These are phyloP conservation scores for Anguilla marmorata DNA, from an alignment of 2,797 vertebrate species.

Conservation along the genomic window DNA sequence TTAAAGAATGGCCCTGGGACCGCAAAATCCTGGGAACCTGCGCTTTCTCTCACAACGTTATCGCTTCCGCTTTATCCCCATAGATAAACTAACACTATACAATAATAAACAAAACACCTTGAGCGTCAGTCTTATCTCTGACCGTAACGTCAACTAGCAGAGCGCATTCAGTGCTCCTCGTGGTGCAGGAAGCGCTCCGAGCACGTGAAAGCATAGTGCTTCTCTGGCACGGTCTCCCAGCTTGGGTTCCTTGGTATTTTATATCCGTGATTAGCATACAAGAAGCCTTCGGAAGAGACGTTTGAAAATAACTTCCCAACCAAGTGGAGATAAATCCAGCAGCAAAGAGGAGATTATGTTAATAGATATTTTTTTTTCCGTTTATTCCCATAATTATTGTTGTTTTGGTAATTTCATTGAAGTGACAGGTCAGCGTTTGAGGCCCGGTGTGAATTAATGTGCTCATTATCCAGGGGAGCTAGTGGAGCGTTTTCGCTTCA, in stretches of 20 bases:
- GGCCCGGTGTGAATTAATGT: not conserved
- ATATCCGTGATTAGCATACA: constrained; percentile 16
- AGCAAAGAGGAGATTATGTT: constrained; percentile 14
- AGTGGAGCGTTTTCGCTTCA: not conserved
- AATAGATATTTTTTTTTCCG: constrained; percentile 4
- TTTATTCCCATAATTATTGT: constrained; percentile 9
- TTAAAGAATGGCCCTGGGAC: not conserved
- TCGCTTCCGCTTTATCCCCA: not conserved
- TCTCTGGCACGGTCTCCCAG: not conserved
- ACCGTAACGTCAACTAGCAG: not conserved
- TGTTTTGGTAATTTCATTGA: not conserved
- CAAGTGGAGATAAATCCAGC: constrained; percentile 3
- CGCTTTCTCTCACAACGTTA: not conserved
- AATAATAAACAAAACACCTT: too few relatives aligned
- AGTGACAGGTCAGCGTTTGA: constrained; percentile 49
- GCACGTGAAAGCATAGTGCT: not conserved
- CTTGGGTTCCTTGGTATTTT: not conserved
- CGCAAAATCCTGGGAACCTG: not conserved
- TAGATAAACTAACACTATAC: not conserved
- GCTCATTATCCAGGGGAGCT: not conserved
- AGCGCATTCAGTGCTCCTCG: not conserved
- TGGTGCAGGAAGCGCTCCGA: not conserved
- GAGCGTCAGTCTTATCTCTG: not conserved
- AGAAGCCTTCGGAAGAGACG: not conserved
- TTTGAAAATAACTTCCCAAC: not conserved